Base-by-base conservation (phyloP, 2,797 vertebrate species). In the Hyperoplus lanceolatus region DNA sequence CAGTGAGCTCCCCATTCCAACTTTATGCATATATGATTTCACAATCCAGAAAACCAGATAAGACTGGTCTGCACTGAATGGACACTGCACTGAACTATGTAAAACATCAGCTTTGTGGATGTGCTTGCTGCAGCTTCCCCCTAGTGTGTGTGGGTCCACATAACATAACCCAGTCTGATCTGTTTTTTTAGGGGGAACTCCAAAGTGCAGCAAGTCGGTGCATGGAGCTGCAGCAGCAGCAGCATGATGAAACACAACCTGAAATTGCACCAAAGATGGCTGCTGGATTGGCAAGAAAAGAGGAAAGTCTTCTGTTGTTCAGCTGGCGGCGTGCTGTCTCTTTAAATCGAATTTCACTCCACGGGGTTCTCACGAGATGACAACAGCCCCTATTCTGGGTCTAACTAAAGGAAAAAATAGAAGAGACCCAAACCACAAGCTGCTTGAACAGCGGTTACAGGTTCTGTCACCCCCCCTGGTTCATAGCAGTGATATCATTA, bases 191-290 rank as follows among this genome's bases (percentile, higher is more conserved):
- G 72, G 46, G 29, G 57, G 75, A 29, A 43, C 57, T 29, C 10
- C 5, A 48, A 57, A 39, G 72, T 56, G 51, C 38, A 58, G 43
- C 48, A n/a, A 29, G 55, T 51, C 46, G 2, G 4, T 9, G 48
- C 55, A 43, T 15, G 29, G 45, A 41, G 42, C 21, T 77, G 75
- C 71, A 70, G 16, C 41, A 15, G 58, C 81, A 56, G 61, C 62
- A 80, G 67, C 67, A 75, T 87, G 89, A 92, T 74, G 85, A 85
- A 91, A 90, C 82, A 81, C 79, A 64, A 72, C 61, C 78, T 84
- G 81, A 60, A 90, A 89, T 79, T 92, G 88, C 92, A 91, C 79
- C 90, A 92, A 92, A 92, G 75, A 93, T 92, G 91, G 93, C 92
- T 92, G 87, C 89, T 90, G 79, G 84, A 75, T 54, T 79, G 77